Evolutionary conservation across 2,888 invertebrate species (phyloP), one percentile per base, ranked within the genome.

Genomic region (Morinoia aosen): DNA sequence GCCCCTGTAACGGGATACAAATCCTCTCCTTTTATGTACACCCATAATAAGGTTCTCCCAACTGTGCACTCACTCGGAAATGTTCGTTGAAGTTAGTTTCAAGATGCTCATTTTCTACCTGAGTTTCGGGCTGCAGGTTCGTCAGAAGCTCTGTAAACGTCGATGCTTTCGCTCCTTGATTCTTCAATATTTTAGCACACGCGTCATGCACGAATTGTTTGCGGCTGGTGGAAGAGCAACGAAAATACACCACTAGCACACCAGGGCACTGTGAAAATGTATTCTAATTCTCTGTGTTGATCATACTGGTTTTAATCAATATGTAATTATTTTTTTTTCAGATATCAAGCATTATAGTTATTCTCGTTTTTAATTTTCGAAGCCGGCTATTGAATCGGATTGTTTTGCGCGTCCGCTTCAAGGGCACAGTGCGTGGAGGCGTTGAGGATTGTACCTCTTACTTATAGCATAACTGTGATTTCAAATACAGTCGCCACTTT

Each of bases 401-500:
- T 76, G 76, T 76, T 16, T 76, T 19, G 33, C 76, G 76, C 25
- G 76, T 76, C 76, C 19, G 16, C 76, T 16, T 76, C 61, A 33
- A 25, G 48, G 5, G 76, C 33, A 76, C 25, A 25, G 76, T 76
- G 19, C 19, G 25, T 76, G 33, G 76, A 76, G 76, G 76, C 76
- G 76, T 76, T 33, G 19, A 19, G 76, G 76, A 76, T 76, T 76
- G 76, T 12, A 76, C 8, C 76, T 76, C 76, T 16, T 76, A 76
- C 76, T 33, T 33, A 76, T 76, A 76, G 76, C 76, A 76, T 76
- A 76, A 76, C 76, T 76, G 76, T 76, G 76, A 76, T 76, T 76
- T 76, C 76, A 76, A 76, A 76, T 76, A 76, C 76, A 76, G 76
- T 76, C 76, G 25, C 76, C 76, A 76, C 76, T 76, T 76, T 76